Conservation (phyloP, 2,888 invertebrate species). For the Eilema caniola region DNA sequence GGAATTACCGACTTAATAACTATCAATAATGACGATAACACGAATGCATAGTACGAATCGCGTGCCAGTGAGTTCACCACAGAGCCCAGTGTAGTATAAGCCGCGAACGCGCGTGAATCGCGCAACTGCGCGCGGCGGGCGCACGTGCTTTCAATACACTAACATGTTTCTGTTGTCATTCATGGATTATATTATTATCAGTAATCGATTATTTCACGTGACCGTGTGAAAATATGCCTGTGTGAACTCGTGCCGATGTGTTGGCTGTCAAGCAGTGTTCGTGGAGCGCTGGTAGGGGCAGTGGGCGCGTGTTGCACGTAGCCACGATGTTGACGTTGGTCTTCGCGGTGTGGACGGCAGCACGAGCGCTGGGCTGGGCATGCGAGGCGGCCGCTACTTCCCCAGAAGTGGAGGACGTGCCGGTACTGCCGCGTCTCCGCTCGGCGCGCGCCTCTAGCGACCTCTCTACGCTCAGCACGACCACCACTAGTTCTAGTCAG, state of each 20-base stretch:
- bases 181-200: slow-evolving; percentile 41
- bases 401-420: slow-evolving; percentile 77
- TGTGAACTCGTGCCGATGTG: slow-evolving; percentile 72
- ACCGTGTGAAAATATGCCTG: slow-evolving; percentile 51
- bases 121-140: slow-evolving; percentile 56
- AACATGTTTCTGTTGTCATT: slow-evolving; percentile 47
- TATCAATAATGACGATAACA: slow-evolving; percentile 79
- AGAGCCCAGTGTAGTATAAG: slow-evolving; percentile 73
- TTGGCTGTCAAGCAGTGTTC: slow-evolving; percentile 60
- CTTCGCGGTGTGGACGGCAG: slow-evolving; percentile 88
- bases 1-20: slow-evolving; percentile 62
- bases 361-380: slow-evolving; percentile 86
- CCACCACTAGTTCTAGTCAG: slow-evolving; percentile 83
- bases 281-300: slow-evolving; percentile 69
- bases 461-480: slow-evolving; percentile 82
- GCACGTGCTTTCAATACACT: slow-evolving; percentile 67
- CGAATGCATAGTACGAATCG: slow-evolving; percentile 68
- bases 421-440: slow-evolving; percentile 79
- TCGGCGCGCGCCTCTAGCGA: slow-evolving; percentile 84
- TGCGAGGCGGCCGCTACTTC: slow-evolving; percentile 67
- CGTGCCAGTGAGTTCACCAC: slow-evolving; percentile 61
- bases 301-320: slow-evolving; percentile 68
- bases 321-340: slow-evolving; percentile 87
- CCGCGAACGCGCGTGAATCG: slow-evolving; percentile 76
- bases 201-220: slow-evolving; percentile 56